Evolutionary conservation across 2,888 invertebrate genomes (phyloP), one percentile per base, ranked within the genome.

Genomic region (Phymatocera aterrima): DNA sequence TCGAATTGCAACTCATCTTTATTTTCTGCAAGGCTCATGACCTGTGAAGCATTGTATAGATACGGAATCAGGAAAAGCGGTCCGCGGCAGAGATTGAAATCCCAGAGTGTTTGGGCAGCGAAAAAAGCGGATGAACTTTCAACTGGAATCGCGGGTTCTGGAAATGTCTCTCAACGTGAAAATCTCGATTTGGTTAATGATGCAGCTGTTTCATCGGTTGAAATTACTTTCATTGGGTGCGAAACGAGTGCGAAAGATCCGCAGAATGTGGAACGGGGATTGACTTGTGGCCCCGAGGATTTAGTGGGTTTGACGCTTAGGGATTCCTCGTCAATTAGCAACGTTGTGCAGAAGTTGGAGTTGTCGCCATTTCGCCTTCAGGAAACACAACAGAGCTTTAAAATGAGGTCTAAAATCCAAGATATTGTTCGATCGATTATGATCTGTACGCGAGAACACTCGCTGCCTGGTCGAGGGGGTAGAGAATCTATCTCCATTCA

Each of bases 21-120:
- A 3, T 78, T 85, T 51, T 51, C 81, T n/a, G 83, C 83, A 21
- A 82, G 85, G 64, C 79, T 87, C 8, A 79, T 84, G 34, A 83
- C 82, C 6, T 83, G 83, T 43, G 82, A 80, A 31, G 80, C 75
- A 24, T 8, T 40, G 75, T 60, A 54, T 40, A 37, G 46, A 24
- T 60, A 40, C 57, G 57, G 57, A 57, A 24, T 75, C 4, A 6
- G 24, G n/a, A 75, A 21, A 28, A 15, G n/a, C 24, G 40, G 43
- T 24, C n/a, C 54, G n/a, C 12, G 57, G 40, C 57, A 40, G 37
- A 54, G 40, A 5, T 60, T 60, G n/a, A 37, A 28, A 24, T 60
- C 75, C 12, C 75, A 15, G 18, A 37, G 40, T 75, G 40, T n/a
- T 43, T 28, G 75, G 60, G 24, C 24, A 1, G 21, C 40, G 28